A percentile compares a stretch with the other conserved stretches of the same genome.
Conservation (phyloP, 2,888 invertebrate genomes). For the Pemphredon lugubris region DNA sequence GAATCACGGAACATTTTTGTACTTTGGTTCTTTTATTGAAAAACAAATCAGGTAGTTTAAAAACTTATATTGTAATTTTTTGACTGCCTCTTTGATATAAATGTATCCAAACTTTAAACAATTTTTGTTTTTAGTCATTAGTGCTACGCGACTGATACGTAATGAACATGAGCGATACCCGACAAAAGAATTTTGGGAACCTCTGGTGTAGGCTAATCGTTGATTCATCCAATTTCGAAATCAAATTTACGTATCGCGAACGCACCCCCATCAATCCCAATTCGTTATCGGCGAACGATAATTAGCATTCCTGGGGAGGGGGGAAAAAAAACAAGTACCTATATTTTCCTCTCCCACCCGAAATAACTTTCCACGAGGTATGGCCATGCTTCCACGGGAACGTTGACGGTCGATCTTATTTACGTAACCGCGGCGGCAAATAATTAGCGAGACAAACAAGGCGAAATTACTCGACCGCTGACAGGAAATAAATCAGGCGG, state of each 20-base stretch:
- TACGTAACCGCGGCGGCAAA: slow-evolving; percentile 60
- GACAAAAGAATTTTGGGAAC: neutral
- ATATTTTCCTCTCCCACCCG: neutral
- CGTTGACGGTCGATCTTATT: slow-evolving; percentile 53
- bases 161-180: neutral
- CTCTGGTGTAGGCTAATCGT: neutral
- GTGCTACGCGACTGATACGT: too few relatives aligned
- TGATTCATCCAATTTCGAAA: neutral
- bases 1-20: too few relatives aligned
- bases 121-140: too few relatives aligned
- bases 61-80: too few relatives aligned
- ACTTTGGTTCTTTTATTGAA: too few relatives aligned
- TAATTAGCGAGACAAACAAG: slow-evolving; percentile 76
- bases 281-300: neutral
- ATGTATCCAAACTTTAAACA: too few relatives aligned
- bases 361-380: neutral
- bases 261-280: neutral
- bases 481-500: slow-evolving; percentile 72
- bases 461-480: slow-evolving; percentile 71
- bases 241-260: neutral
- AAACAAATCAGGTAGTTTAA: too few relatives aligned
- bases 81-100: too few relatives aligned
- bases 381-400: slow-evolving; percentile 9
- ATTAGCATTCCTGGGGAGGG: neutral
- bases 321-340: neutral